Percentiles rank a stretch among this genome's conserved stretches.
phyloP scores from a whole-genome alignment of 2,797 vertebrate species.

The Psittacula derbiana region DNA sequence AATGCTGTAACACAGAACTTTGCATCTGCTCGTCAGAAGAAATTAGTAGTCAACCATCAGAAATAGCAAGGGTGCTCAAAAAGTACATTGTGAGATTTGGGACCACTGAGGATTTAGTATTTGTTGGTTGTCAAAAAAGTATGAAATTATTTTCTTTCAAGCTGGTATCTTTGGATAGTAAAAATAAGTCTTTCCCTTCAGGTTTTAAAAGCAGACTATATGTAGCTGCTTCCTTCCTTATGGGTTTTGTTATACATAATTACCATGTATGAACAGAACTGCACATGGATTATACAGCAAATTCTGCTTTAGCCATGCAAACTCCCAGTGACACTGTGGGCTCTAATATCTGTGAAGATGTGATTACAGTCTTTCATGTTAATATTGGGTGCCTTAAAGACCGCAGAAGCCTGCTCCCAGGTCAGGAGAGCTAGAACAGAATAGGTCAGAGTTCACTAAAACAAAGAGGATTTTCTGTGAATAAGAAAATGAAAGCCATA shows the following conservation, averaged over 20 bases:
- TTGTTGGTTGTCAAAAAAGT: background rate
- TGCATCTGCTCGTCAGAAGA: background rate
- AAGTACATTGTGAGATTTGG: background rate
- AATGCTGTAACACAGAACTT: background rate
- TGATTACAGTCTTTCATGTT: conserved; percentile 55
- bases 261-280: conserved; percentile 32
- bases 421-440: conserved; percentile 6
- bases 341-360: conserved; percentile 56
- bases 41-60: background rate
- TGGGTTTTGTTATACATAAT: conserved; percentile 53
- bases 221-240: conserved; percentile 14
- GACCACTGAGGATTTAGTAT: background rate
- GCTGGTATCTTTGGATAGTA: background rate
- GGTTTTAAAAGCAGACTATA: conserved; percentile 12
- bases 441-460: conserved; percentile 1
- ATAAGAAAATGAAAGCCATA: background rate
- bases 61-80: background rate
- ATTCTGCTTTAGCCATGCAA: conserved; percentile 55
- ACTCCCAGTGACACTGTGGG: conserved; percentile 43
- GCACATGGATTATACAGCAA: conserved; percentile 46
- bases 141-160: background rate
- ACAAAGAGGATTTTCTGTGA: background rate
- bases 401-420: background rate
- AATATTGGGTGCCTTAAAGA: conserved; percentile 35
- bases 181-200: background rate